Conservation (phyloP, 2,113 vertebrate species). For the Triplophysa siluroides region DNA sequence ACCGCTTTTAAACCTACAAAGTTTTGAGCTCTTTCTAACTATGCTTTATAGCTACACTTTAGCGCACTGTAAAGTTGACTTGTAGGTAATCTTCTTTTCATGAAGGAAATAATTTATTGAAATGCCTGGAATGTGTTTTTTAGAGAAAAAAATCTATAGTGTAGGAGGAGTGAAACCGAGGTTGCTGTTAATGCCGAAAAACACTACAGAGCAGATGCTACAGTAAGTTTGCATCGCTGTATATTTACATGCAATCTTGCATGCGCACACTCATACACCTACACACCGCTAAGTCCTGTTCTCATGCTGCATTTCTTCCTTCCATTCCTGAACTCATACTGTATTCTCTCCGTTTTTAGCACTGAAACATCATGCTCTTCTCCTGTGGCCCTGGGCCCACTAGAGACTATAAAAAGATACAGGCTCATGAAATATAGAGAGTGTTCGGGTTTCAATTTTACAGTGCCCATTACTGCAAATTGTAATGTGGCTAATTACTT, state of each 20-base stretch:
- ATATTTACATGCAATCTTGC: neutral
- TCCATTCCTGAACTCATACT: neutral
- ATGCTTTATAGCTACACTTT: neutral
- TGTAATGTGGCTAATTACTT: constrained; percentile 61
- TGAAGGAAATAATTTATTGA: neutral
- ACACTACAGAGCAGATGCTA: constrained; percentile 27
- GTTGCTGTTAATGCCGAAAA: neutral
- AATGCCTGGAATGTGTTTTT: constrained; percentile 7
- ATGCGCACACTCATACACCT: constrained; percentile 13
- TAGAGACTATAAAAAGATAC: constrained; percentile 53
- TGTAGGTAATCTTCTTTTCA: constrained; percentile 5
- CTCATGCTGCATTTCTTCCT: constrained; percentile 18
- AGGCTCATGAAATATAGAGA: constrained; percentile 51
- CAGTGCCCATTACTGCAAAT: constrained; percentile 53
- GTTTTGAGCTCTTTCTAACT: neutral
- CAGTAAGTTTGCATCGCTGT: constrained; percentile 18
- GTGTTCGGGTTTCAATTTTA: constrained; percentile 56
- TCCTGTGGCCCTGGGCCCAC: constrained; percentile 23
- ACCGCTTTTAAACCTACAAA: neutral
- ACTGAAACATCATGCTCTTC: constrained; percentile 5
- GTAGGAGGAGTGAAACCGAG: constrained; percentile 15
- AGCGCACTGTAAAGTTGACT: neutral
- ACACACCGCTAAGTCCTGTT: constrained; percentile 24
- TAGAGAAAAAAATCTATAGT: constrained; percentile 6
- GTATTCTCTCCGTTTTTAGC: constrained; percentile 36